Base-by-base conservation (phyloP, 2,113 vertebrate genomes). In the Sarotherodon lohbergeri region DNA sequence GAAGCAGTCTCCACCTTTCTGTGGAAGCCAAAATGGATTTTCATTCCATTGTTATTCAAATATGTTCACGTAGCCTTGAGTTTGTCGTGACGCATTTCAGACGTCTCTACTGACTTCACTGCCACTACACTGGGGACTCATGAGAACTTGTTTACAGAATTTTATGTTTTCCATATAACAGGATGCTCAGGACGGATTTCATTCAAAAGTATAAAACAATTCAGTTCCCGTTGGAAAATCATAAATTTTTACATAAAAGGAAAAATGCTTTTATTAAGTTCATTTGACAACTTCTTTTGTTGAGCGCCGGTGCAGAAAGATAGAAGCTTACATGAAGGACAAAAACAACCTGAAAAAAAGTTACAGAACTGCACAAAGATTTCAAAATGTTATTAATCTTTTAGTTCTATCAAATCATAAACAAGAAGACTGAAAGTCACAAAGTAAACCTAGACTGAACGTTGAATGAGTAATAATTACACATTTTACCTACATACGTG, bases 191-290 rank as follows among this genome's bases (percentile, higher is more conserved):
- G 16, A 34, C 0, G 5, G 29, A 34, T 34, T 63, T 11, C 29
- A 63, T 63, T 63, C 59, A 63, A 63, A 63, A 19, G 59, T 34
- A 63, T 63, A 34, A 63, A 61, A 34, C 2, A 63, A 1, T 63
- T 27, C 0, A 10, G 27, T 59, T 2, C 12, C 1, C 0, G 5
- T 32, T 61, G 59, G 59, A 63, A 63, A 63, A 63, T 63, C 2
- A 34, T 63, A 63, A 6, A 19, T 19, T 63, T 61, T 34, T 63
- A 34, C 16, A 63, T 63, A 34, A 19, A 34, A 34, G 29, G 59
- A 63, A 19, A 34, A 63, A 34, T 63, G 59, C 59, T 63, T 63
- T 63, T 19, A 63, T 63, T 63, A 19, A 63, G 29, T 63, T 63
- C 1, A 61, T 61, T 2, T 17, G 8, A 32, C 57, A 34, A 11